These are phyloP conservation scores for Drosophila neoperkinsi DNA, from an alignment of 2,888 invertebrate genomes.

Conservation along the genomic window DNA sequence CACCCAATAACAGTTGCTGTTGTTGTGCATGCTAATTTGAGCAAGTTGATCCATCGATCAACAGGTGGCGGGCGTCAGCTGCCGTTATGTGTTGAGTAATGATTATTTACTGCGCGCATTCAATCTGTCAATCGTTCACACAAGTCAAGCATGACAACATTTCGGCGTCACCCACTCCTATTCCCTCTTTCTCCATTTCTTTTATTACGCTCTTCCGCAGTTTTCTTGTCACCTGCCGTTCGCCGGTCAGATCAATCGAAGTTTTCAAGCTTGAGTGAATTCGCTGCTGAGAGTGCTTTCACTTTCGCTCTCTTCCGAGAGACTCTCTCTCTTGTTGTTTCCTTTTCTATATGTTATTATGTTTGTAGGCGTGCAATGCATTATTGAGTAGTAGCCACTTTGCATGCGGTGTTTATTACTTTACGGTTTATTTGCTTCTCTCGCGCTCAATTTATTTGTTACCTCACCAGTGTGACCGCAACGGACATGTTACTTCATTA, in stretches of 20 bases:
- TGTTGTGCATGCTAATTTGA: slow-evolving; percentile 68
- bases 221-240: slow-evolving; percentile 66
- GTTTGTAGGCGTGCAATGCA: slow-evolving; percentile 9
- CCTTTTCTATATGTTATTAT: slow-evolving; percentile 25
- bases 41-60: slow-evolving; percentile 52
- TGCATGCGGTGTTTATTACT: slow-evolving; percentile 63
- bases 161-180: slow-evolving; percentile 34
- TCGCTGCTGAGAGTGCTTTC: slow-evolving; percentile 59
- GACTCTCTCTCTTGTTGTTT: slow-evolving; percentile 30
- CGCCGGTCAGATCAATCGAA: slow-evolving; percentile 67
- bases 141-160: slow-evolving; percentile 53
- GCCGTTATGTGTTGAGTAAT: slow-evolving; percentile 68
- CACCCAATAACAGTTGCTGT: slow-evolving; percentile 37
- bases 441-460: slow-evolving; percentile 46
- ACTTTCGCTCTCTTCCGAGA: slow-evolving; percentile 52
- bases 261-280: slow-evolving; percentile 55
- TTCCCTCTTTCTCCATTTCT: slow-evolving; percentile 7
- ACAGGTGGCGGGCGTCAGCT: slow-evolving; percentile 12
- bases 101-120: slow-evolving; percentile 56
- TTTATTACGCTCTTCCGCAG: slow-evolving; percentile 49
- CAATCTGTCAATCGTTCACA: slow-evolving; percentile 58
- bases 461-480: slow-evolving; percentile 63
- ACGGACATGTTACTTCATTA: slow-evolving; percentile 67
- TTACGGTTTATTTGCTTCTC: slow-evolving; percentile 42
- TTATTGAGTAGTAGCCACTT: slow-evolving; percentile 50